Conservation (phyloP, 1,140 invertebrate species). For the Anthonomus grandis region DNA sequence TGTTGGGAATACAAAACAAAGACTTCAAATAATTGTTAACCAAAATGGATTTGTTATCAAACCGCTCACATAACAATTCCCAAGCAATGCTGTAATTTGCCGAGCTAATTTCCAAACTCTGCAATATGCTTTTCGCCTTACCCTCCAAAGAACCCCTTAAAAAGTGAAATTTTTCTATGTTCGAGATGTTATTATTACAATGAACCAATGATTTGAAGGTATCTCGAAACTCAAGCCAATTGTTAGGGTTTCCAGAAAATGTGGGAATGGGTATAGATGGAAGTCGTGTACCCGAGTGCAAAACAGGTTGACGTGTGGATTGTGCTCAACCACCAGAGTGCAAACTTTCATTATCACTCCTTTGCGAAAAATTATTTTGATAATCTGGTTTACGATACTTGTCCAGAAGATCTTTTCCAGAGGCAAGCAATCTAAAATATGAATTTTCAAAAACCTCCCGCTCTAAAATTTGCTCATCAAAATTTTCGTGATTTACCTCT, state of each 20-base stretch:
- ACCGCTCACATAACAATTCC: conserved; percentile 38
- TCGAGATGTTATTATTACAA: neutral
- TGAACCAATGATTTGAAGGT: conserved; percentile 7
- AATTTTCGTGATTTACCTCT: no score
- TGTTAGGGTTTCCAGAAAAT: conserved; percentile 6
- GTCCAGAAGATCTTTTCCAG: no score
- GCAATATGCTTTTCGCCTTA: conserved; percentile 32
- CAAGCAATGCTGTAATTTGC: conserved; percentile 40
- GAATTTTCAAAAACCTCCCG: no score
- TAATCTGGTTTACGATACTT: no score
- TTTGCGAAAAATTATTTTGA: no score
- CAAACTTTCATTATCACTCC: no score
- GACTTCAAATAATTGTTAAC: conserved; percentile 20
- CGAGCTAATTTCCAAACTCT: conserved; percentile 30
- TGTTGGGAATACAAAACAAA: conserved; percentile 6
- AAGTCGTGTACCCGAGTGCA: no score
- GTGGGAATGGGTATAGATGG: conserved; percentile 3
- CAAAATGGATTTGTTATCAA: conserved; percentile 34
- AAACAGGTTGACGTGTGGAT: no score
- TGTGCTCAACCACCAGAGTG: no score
- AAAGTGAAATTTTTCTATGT: conserved; percentile 18
- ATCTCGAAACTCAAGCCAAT: conserved; percentile 8
- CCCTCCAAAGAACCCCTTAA: conserved; percentile 35
- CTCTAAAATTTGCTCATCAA: no score
- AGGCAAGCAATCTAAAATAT: no score